These are phyloP conservation scores for Ylistrum balloti DNA, from an alignment of 1,140 invertebrate species.

Conservation along the genomic window DNA sequence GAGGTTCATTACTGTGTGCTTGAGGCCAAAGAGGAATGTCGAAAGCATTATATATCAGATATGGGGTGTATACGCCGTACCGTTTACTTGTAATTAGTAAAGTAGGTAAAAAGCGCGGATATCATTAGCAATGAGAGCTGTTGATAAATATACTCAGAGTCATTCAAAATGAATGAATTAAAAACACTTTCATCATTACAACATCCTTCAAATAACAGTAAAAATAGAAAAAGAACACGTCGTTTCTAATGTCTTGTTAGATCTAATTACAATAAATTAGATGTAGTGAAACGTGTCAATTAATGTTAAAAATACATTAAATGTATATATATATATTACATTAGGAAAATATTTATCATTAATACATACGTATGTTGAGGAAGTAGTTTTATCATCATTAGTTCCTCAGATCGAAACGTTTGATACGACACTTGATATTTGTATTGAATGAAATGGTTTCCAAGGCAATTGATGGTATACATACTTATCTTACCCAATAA, in stretches of 20 bases:
- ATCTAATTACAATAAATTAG: not conserved
- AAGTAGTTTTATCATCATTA: too few species aligned
- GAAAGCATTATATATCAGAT: not conserved
- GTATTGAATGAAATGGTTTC: too few species aligned
- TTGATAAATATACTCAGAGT: conserved; percentile 16
- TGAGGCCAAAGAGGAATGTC: not conserved
- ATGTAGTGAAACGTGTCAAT: too few species aligned
- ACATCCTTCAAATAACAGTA: conserved; percentile 29
- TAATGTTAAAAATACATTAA: too few species aligned
- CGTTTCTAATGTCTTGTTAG: conserved; percentile 11
- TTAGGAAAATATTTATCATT: too few species aligned
- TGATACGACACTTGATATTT: too few species aligned
- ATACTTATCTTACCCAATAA: too few species aligned
- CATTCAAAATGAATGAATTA: conserved; percentile 36
- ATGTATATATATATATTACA: too few species aligned
- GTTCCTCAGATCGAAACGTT: too few species aligned
- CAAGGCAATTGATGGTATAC: too few species aligned
- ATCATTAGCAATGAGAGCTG: not conserved
- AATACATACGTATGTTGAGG: too few species aligned
- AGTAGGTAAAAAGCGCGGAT: not conserved
- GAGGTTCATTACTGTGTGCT: conserved; percentile 17
- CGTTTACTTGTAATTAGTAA: conserved; percentile 5
- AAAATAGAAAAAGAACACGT: not conserved
- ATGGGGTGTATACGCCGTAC: not conserved
- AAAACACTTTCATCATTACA: conserved; percentile 27